Evolutionary conservation across 2,113 vertebrate genomes (phyloP).

Genomic region (Dicentrarchus labrax): DNA sequence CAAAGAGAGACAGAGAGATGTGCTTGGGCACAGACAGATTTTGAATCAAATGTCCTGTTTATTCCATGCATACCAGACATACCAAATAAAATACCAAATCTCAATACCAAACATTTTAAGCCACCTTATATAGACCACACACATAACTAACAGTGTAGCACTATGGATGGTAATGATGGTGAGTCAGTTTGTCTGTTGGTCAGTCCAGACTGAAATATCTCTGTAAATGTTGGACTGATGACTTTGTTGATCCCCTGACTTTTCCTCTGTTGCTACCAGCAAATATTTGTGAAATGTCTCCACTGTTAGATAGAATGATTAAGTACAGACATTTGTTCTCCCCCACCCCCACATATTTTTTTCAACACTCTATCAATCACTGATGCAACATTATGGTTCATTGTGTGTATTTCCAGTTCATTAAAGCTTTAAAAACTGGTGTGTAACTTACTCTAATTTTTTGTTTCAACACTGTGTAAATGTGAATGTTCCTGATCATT

Average conservation of each 20-base stretch:
- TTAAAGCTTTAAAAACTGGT: neutral
- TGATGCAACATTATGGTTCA: neutral
- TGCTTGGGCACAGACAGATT: constrained; percentile 12
- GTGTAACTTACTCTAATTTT: too few species aligned
- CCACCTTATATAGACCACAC: neutral
- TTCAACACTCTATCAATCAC: neutral
- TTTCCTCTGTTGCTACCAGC: too few species aligned
- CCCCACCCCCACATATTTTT: neutral
- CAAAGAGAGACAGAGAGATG: constrained; percentile 35
- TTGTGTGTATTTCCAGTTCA: neutral
- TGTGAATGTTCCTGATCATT: neutral
- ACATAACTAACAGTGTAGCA: neutral
- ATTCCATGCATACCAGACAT: constrained; percentile 32
- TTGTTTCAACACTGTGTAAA: neutral
- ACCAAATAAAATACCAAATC: constrained; percentile 2
- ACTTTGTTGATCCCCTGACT: neutral
- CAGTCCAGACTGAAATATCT: neutral
- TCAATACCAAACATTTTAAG: neutral
- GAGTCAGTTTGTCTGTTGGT: neutral
- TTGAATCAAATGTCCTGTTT: constrained; percentile 8
- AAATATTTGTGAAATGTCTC: neutral
- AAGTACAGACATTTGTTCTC: neutral
- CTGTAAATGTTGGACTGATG: neutral
- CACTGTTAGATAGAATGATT: too few species aligned
- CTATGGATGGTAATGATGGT: neutral